Evolutionary conservation across 2,797 vertebrate species (phyloP).

Genomic region (Chaetophractus vellerosus): DNA sequence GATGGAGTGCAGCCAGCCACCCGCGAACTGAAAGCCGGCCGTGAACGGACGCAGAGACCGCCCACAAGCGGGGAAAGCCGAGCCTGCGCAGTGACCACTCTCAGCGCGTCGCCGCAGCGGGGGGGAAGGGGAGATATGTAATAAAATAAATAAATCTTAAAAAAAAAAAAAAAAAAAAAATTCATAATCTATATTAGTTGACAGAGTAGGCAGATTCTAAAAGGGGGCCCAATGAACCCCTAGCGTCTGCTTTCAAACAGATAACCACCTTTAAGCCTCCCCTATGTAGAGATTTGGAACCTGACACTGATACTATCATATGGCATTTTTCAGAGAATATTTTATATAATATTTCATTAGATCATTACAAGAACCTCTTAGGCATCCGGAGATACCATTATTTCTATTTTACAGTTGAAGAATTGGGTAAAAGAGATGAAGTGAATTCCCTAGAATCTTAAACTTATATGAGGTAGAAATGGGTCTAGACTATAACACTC

Average conservation of each 20-base stretch:
- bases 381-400: not conserved
- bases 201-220: not conserved
- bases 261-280: not conserved
- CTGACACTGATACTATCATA: not conserved
- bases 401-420: not conserved
- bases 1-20: too few species aligned
- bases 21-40: too few species aligned
- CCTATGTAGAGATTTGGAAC: not conserved
- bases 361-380: not conserved
- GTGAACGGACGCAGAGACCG: too few species aligned
- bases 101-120: too few species aligned
- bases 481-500: not conserved
- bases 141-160: too few species aligned
- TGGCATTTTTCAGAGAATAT: not conserved
- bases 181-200: not conserved
- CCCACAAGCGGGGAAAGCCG: too few species aligned
- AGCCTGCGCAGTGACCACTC: too few species aligned
- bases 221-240: not conserved
- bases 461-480: not conserved
- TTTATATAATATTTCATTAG: not conserved
- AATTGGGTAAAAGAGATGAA: not conserved
- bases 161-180: too few species aligned
- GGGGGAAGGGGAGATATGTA: too few species aligned
- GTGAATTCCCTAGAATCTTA: not conserved
- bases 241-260: not conserved